A percentile compares a stretch with the other conserved stretches of the same genome.
Conservation (phyloP, 2,113 vertebrate genomes). For the Empidonax alnorum region DNA sequence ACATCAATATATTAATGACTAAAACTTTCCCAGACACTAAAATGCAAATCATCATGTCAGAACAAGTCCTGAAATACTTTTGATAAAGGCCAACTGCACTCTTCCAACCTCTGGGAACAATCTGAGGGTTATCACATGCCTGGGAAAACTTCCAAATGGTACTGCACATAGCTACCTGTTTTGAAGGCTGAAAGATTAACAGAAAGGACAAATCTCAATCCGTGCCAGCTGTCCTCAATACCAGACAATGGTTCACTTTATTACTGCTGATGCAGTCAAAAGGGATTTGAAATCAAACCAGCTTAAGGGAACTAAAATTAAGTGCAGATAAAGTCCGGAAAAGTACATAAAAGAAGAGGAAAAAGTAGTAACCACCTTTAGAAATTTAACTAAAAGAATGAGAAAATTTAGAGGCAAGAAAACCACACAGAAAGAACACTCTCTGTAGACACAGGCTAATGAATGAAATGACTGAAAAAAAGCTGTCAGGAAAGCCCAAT, state of each 20-base stretch:
- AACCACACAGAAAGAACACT: neutral
- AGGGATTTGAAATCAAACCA: slow-evolving; percentile 33
- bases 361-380: neutral
- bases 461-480: neutral
- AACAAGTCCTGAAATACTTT: neutral
- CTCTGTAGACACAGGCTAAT: neutral
- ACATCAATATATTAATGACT: neutral
- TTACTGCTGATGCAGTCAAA: neutral
- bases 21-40: neutral
- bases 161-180: neutral
- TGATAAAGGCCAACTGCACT: neutral
- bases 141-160: neutral
- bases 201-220: neutral
- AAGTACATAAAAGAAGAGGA: neutral
- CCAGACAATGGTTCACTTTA: neutral
- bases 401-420: neutral
- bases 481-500: neutral
- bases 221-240: slow-evolving; percentile 7
- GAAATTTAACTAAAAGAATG: neutral
- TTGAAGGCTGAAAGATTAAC: neutral
- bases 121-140: neutral
- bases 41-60: neutral
- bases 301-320: slow-evolving; percentile 12
- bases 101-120: neutral
- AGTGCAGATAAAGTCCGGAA: neutral